Evolutionary conservation across 2,797 vertebrate genomes (phyloP), one percentile per base, ranked within the genome.

Genomic region (Pristis pectinata): DNA sequence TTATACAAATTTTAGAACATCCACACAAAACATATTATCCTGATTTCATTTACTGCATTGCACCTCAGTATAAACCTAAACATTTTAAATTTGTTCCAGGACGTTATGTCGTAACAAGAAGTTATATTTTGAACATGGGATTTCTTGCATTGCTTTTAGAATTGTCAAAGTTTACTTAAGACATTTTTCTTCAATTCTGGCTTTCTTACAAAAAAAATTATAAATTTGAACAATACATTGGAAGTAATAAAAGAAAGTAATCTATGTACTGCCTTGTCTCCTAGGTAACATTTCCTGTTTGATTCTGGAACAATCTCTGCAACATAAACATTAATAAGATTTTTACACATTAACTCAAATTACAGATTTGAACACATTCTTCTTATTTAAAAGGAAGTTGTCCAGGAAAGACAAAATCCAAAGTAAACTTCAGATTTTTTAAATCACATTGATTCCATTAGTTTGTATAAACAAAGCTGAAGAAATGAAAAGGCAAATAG

Each of bases 121-220:
- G 22, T 17, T 22, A 22, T 67, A 15, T 67, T 22, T 2, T 67
- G 15, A 67, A 22, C 80, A 0, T 83, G 80, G 22, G 37, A 53
- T 19, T 83, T 83, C 80, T 83, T 19, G 24, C 83, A 53, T 83
- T 83, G 80, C 80, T 83, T 83, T 83, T 83, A 83, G 44, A 83
- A 49, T 83, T 83, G 41, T 49, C 80, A 49, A 83, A 2, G 19
- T 49, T 83, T 53, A 83, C 41, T 27, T 44, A 83, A 83, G 44
- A 83, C 80, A 49, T 83, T 53, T 82, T 83, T 53, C 44, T 49
- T 8, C 41, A 22, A 49, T 83, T 44, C 41, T 49, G 19, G 19
- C 19, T 19, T 82, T 49, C 19, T 5, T 5, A 0, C 6, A 44
- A 9, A 79, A 79, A 74, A 17, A 77, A 37, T 41, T 37, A 19